Conservation (phyloP, 1,140 invertebrate species). For the Notospermus geniculatus region DNA sequence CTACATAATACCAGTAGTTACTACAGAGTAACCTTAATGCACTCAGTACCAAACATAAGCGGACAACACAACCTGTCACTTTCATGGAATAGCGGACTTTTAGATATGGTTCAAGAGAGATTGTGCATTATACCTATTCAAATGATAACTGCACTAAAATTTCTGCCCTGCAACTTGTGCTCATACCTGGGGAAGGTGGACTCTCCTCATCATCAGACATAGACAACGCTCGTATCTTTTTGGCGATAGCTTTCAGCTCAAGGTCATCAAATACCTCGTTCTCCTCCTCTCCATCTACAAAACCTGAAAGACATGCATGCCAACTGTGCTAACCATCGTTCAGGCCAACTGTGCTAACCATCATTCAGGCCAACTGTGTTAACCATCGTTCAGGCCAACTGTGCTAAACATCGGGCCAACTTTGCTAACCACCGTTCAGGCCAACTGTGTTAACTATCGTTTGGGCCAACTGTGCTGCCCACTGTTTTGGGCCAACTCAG, state of each 20-base stretch:
- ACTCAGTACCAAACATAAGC: no score
- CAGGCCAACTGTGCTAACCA: background rate
- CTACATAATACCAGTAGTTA: no score
- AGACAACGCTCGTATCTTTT: slow-evolving; percentile 38
- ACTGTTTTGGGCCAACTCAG: no score
- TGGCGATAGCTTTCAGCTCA: slow-evolving; percentile 40
- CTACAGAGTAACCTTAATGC: no score
- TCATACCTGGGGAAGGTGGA: slow-evolving; percentile 6
- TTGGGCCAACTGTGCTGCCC: background rate
- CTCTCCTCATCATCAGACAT: slow-evolving; percentile 34
- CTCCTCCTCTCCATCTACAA: slow-evolving; percentile 12
- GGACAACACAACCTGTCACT: no score
- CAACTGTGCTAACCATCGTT: background rate
- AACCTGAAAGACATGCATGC: slow-evolving; percentile 11
- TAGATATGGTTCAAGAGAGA: no score
- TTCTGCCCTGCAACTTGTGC: background rate
- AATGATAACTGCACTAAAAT: slow-evolving; percentile 13
- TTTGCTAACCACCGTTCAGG: background rate
- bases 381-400: background rate
- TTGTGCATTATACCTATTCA: no score
- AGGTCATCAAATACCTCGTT: slow-evolving; percentile 29
- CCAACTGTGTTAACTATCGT: background rate
- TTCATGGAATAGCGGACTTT: no score
- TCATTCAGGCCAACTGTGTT: no score
- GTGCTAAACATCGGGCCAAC: no score